Base-by-base conservation (phyloP, 2,888 invertebrate species). In the Corythucha ciliata region DNA sequence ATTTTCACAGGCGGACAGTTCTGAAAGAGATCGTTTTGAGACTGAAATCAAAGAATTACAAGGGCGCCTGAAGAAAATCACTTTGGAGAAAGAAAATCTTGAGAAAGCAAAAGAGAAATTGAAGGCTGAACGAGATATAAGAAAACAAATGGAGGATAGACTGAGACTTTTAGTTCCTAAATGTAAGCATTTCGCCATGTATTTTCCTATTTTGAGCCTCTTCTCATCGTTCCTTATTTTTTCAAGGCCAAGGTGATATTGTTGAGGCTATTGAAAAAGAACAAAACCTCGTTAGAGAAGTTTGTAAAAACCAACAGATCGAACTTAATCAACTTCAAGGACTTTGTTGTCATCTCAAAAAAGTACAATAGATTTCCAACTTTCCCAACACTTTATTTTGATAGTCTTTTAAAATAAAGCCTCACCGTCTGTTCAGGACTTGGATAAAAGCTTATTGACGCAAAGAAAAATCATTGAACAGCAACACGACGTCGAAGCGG, bases 401-500 rank as follows among this genome's bases (percentile, higher is more conserved):
- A n/a, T n/a, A n/a, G n/a, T n/a, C 8, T 29, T 29, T 29, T 29
- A 29, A 10, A 29, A 34, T 34, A 14, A 34, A 34, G 6, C 6
- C 34, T 5, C 26, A n/a, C 26, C 5, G 12, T 16, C 32, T 48
- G 60, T 53, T 25, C 60, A 79, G 79, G 82, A 83, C 65, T 70
- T 81, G 64, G 79, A 83, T 49, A 76, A 77, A 57, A 81, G 80
- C 52, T 69, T 83, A 47, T 76, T 77, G 50, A 72, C 78, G 0
- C 82, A 83, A 58, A 79, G 81, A 48, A 68, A 75, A 12, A 69
- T 87, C 39, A 70, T 83, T 50, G 80, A 81, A 57, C 82, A 88
- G 58, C 80, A 87, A 58, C 76, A 80, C 54, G 85, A 85, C 62
- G 74, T 82, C 21, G 88, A 90, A 67, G 76, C 76, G 18, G 90